Percentiles rank a stretch among this genome's conserved stretches.
phyloP scores from a whole-genome alignment of 2,113 vertebrate genomes.

The Myanophis thanlyinensis region DNA sequence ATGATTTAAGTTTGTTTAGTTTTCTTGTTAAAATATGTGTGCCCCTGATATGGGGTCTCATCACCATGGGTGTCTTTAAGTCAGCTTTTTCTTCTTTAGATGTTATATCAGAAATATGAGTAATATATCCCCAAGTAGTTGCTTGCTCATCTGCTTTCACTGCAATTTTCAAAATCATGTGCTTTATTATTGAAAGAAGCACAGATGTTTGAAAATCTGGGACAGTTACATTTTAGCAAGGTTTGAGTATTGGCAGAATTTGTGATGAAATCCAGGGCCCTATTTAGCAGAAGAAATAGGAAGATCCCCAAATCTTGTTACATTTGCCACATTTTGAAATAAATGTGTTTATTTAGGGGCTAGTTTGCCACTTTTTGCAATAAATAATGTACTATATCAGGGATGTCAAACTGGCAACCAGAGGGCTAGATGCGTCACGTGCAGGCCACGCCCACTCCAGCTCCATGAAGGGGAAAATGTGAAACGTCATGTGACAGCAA shows the following conservation, averaged over 20 bases:
- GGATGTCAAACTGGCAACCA: too few relatives aligned
- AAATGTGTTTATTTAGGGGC: background rate
- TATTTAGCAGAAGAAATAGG: background rate
- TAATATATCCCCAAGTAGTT: background rate
- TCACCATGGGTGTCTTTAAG: background rate
- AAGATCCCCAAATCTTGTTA: background rate
- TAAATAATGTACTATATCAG: background rate
- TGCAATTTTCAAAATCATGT: background rate
- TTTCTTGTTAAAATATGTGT: background rate
- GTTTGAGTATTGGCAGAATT: background rate
- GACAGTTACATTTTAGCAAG: background rate
- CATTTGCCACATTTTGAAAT: background rate
- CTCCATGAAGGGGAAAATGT: too few relatives aligned
- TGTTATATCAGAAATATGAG: background rate
- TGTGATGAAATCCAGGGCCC: background rate
- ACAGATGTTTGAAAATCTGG: background rate
- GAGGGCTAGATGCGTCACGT: too few relatives aligned
- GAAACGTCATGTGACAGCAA: too few relatives aligned
- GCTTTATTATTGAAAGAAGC: background rate
- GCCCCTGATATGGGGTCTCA: background rate
- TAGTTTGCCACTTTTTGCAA: background rate
- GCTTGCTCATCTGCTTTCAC: background rate
- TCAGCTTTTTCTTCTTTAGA: background rate
- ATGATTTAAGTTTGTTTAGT: background rate
- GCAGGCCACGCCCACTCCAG: too few relatives aligned